Evolutionary conservation across 2,113 vertebrate species (phyloP).

Genomic region (Recurvirostra avosetta): DNA sequence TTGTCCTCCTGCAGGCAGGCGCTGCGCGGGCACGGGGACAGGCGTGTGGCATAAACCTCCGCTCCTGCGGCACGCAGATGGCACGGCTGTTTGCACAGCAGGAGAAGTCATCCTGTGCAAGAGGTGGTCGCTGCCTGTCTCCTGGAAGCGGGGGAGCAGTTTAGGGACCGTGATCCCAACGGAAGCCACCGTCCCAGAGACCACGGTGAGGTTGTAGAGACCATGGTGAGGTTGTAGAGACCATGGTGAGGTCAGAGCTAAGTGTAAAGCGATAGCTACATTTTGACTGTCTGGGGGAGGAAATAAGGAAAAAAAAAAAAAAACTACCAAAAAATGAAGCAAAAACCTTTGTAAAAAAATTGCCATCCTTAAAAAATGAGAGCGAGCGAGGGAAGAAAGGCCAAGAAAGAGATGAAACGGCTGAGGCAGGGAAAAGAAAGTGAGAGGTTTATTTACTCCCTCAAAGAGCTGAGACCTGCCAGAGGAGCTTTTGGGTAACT

Average conservation of each 20-base stretch:
- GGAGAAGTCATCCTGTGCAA: background rate
- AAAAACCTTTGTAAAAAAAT: background rate
- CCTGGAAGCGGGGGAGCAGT: background rate
- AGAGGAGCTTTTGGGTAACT: background rate
- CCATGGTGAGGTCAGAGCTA: background rate
- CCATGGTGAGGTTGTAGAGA: background rate
- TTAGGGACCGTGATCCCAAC: background rate
- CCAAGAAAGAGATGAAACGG: background rate
- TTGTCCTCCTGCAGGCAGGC: background rate
- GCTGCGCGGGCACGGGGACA: background rate
- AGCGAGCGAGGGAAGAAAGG: background rate
- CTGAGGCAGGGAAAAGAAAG: background rate
- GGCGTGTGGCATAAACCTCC: fast-evolving
- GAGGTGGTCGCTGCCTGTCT: background rate
- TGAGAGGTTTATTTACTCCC: background rate
- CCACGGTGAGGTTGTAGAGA: background rate
- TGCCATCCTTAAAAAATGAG: background rate
- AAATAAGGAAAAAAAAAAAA: background rate
- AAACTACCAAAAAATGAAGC: background rate
- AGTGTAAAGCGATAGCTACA: background rate
- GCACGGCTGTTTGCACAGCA: background rate
- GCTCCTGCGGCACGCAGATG: too few relatives aligned
- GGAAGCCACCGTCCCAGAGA: background rate
- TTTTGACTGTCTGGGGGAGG: background rate
- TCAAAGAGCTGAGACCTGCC: background rate